phyloP scores from a whole-genome alignment of 1,140 invertebrate genomes.

The Geopemphigus sp. region DNA sequence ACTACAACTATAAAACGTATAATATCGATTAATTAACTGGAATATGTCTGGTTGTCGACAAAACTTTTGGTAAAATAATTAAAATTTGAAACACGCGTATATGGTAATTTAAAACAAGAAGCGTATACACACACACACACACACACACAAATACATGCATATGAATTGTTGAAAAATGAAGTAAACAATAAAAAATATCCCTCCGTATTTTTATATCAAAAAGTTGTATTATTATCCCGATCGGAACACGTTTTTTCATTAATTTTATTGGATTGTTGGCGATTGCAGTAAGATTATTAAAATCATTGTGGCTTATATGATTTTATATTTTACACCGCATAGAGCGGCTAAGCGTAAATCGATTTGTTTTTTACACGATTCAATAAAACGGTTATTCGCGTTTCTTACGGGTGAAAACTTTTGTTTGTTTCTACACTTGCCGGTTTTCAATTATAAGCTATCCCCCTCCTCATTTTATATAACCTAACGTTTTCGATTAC shows the following conservation, averaged over 20 bases:
- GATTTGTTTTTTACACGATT: too few relatives aligned
- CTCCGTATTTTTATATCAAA: neutral
- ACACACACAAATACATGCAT: neutral
- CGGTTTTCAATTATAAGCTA: neutral
- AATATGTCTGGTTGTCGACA: neutral
- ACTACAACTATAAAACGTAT: constrained; percentile 1
- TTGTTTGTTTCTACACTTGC: neutral
- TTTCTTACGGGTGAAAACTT: neutral
- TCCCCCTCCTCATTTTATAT: too few relatives aligned
- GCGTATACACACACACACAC: too few relatives aligned
- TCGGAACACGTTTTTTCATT: neutral
- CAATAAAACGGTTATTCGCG: too few relatives aligned
- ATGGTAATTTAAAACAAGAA: constrained; percentile 7
- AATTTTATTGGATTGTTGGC: neutral
- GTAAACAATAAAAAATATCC: neutral
- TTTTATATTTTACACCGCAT: too few relatives aligned
- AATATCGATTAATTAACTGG: constrained; percentile 21
- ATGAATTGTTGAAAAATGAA: constrained; percentile 15
- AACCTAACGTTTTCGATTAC: neutral
- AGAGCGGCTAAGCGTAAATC: too few relatives aligned
- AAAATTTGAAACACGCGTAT: constrained; percentile 2
- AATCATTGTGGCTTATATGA: too few relatives aligned
- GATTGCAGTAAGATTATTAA: too few relatives aligned
- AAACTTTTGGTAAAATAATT: constrained; percentile 14
- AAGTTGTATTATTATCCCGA: neutral